Percentiles rank a stretch among this genome's conserved stretches.
phyloP scores from a whole-genome alignment of 2,888 invertebrate species.

The Xylota segnis region DNA sequence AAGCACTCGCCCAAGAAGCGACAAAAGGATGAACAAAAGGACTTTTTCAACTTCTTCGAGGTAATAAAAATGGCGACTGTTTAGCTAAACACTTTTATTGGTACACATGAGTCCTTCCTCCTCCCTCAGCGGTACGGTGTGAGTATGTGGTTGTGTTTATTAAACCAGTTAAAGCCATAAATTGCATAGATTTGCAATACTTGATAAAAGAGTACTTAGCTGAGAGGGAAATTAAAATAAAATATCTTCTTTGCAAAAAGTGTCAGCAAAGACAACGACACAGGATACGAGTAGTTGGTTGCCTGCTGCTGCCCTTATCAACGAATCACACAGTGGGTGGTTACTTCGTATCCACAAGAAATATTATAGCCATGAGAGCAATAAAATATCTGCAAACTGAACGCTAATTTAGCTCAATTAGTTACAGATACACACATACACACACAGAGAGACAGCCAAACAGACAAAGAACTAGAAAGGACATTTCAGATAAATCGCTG shows the following conservation, averaged over 20 bases:
- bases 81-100: conserved; percentile 77
- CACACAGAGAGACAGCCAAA: conserved; percentile 33
- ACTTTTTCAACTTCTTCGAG: conserved; percentile 45
- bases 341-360: conserved; percentile 15
- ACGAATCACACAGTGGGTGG: conserved; percentile 64
- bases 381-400: conserved; percentile 58
- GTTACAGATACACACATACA: conserved; percentile 53
- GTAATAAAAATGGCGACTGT: conserved; percentile 77
- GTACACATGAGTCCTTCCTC: conserved; percentile 27
- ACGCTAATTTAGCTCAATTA: conserved; percentile 71
- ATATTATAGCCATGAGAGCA: conserved; percentile 53
- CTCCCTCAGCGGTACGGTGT: neutral
- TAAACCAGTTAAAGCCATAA: conserved; percentile 74
- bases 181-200: conserved; percentile 74
- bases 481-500: conserved; percentile 42
- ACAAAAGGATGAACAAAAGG: conserved; percentile 71
- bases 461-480: conserved; percentile 28
- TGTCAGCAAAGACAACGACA: conserved; percentile 2
- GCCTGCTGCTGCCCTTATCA: conserved; percentile 61
- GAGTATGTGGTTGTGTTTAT: conserved; percentile 59
- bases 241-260: conserved; percentile 31
- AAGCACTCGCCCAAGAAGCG: conserved; percentile 70
- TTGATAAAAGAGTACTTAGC: conserved; percentile 73
- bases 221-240: conserved; percentile 72
- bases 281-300: conserved; percentile 10